Percentiles rank a stretch among this genome's conserved stretches.
These are phyloP conservation scores for Oreotrochilus melanogaster DNA, from an alignment of 2,113 vertebrate genomes.

Conservation along the genomic window DNA sequence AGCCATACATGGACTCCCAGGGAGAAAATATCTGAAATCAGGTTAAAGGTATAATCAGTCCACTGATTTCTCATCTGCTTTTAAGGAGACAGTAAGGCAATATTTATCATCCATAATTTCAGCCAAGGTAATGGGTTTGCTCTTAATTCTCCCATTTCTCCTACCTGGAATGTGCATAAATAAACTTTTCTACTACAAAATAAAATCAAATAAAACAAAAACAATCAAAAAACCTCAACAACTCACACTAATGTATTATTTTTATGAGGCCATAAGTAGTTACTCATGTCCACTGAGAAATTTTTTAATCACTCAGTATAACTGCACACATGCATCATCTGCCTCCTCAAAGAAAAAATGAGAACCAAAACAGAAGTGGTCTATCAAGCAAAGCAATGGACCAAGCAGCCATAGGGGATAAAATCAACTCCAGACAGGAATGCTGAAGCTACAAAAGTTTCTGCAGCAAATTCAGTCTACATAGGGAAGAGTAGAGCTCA, in stretches of 20 bases:
- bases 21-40: neutral
- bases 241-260: neutral
- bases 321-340: neutral
- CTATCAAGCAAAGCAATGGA: neutral
- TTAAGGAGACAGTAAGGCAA: neutral
- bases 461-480: neutral
- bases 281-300: neutral
- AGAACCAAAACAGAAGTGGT: neutral
- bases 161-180: neutral
- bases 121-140: neutral
- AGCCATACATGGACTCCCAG: fast-evolving
- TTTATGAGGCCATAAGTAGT: neutral
- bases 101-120: neutral
- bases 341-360: neutral
- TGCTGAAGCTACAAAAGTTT: neutral
- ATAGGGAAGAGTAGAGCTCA: neutral
- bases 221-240: neutral
- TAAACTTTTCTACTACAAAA: neutral
- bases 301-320: neutral
- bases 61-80: neutral
- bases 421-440: neutral
- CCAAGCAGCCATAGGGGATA: neutral
- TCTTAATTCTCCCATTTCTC: neutral
- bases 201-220: too few species aligned
- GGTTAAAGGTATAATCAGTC: neutral